These are phyloP conservation scores for Arvicanthis niloticus DNA, from an alignment of 2,113 vertebrate species.

Conservation along the genomic window DNA sequence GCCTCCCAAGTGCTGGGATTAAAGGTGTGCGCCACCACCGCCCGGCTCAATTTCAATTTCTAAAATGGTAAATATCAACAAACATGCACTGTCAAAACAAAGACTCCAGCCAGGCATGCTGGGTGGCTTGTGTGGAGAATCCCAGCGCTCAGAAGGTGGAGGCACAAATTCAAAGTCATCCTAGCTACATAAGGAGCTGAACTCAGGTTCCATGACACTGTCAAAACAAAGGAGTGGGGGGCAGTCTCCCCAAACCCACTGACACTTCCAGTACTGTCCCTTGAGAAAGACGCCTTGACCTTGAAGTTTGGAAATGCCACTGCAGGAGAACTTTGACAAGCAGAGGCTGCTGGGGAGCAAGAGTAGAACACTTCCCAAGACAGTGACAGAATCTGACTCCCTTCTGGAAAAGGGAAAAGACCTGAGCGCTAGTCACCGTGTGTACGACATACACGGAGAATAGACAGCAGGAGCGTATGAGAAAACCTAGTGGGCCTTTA, in stretches of 20 bases:
- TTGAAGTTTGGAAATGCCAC: background rate
- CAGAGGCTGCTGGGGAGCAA: background rate
- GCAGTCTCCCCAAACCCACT: background rate
- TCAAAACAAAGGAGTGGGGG: background rate
- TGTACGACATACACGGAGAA: background rate
- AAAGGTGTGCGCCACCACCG: too few relatives aligned
- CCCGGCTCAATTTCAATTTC: slow-evolving; percentile 37
- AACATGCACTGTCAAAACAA: background rate
- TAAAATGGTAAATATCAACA: slow-evolving; percentile 1
- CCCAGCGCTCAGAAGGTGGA: background rate
- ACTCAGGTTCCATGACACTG: background rate
- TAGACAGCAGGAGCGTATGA: background rate
- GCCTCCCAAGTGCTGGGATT: too few relatives aligned
- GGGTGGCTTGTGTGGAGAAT: background rate
- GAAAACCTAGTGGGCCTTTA: background rate
- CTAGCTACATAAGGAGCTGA: background rate
- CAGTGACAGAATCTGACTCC: background rate
- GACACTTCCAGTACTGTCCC: background rate
- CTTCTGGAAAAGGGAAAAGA: background rate
- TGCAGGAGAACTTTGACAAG: background rate
- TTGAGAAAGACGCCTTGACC: background rate
- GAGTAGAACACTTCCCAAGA: background rate
- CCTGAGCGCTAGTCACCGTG: accelerated
- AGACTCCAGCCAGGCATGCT: background rate
- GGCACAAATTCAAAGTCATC: background rate